Conservation (phyloP, 1,140 invertebrate genomes). For the Trichomalopsis sarcophagae region DNA sequence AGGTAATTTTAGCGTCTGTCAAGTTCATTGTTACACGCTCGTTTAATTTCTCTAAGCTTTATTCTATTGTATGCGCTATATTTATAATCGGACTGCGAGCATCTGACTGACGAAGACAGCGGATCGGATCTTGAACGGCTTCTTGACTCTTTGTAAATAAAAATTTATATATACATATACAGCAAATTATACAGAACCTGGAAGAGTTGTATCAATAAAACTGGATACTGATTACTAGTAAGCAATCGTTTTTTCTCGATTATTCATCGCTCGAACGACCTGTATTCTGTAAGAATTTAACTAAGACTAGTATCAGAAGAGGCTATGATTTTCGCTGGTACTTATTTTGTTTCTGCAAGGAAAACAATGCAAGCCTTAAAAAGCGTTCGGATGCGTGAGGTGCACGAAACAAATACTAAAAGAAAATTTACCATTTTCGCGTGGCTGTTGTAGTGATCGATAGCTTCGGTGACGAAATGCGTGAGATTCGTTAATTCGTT, state of each 20-base stretch:
- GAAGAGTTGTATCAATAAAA: slow-evolving; percentile 48
- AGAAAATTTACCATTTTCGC: slow-evolving; percentile 18
- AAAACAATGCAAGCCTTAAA: background rate
- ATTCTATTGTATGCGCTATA: slow-evolving; percentile 36
- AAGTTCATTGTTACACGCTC: slow-evolving; percentile 42
- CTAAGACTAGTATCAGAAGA: background rate
- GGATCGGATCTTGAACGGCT: slow-evolving; percentile 41
- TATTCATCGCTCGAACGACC: background rate
- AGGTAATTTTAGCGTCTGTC: slow-evolving; percentile 22
- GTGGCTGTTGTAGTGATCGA: slow-evolving; percentile 42
- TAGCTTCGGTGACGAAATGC: slow-evolving; percentile 40
- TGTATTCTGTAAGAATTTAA: background rate
- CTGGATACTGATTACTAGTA: slow-evolving; percentile 34
- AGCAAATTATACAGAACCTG: slow-evolving; percentile 34
- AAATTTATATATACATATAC: slow-evolving; percentile 50
- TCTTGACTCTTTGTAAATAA: slow-evolving; percentile 50
- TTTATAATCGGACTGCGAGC: slow-evolving; percentile 33
- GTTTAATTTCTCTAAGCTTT: slow-evolving; percentile 47
- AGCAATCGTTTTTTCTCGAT: slow-evolving; percentile 5
- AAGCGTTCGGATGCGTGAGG: background rate
- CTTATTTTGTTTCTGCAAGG: background rate
- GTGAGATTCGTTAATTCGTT: background rate
- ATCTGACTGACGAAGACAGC: slow-evolving; percentile 41
- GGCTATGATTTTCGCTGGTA: background rate
- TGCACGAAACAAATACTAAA: background rate